Evolutionary conservation across 2,888 invertebrate species (phyloP), one percentile per base, ranked within the genome.

Genomic region (Agrochola macilenta): DNA sequence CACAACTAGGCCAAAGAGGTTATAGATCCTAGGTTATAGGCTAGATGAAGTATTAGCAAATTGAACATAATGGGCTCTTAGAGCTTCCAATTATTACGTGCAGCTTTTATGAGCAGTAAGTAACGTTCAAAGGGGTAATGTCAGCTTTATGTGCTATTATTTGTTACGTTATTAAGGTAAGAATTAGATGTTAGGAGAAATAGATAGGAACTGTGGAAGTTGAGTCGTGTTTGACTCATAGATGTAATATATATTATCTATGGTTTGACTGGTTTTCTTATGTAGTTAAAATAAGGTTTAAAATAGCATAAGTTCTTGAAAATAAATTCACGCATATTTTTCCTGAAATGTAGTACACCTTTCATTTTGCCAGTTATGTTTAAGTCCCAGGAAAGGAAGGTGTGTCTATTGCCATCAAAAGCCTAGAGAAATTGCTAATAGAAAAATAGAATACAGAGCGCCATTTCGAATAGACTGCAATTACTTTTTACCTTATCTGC

Each of bases 31-130:
- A 43, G 76, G 74, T 75, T 61, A 76, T 9, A n/a, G 26, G 35
- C 52, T 63, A 73, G 60, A 57, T 85, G 43, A 26, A 49, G 54
- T 70, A 71, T 82, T 82, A 81, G 68, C 63, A 74, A 83, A 86
- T 66, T 83, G 69, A 69, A 57, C 83, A 71, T 82, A 43, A 74
- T 74, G 30, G n/a, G n/a, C 30, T 61, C 66, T 85, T 69, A 74
- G 12, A 63, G 61, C 23, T 46, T 52, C 61, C 60, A 66, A 82
- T 72, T 77, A 85, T 82, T 23, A 68, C 20, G 12, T 12, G 30
- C 30, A 7, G 43, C 17, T 14, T 73, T 69, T 63, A 78, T 71
- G 60, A 26, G 17, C 61, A 57, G 46, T 60, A 70, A 69, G 61
- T 61, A 61, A 63, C 9, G 74, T 60, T 72, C 20, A 63, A 49